phyloP scores from a whole-genome alignment of 35 echinoderm and acorn worm genomes.

The Anneissia japonica region DNA sequence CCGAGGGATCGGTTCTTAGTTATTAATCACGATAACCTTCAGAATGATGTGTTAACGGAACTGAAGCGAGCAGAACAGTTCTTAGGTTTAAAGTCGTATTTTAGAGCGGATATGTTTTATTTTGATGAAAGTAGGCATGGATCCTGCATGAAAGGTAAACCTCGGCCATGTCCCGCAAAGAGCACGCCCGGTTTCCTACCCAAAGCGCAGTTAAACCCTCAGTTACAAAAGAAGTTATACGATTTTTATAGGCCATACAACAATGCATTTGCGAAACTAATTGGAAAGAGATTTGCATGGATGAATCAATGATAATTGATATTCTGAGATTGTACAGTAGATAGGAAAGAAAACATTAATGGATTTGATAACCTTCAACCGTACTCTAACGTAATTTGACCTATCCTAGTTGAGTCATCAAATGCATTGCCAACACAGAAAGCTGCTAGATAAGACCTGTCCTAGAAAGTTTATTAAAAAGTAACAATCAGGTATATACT shows the following conservation, averaged over 20 bases:
- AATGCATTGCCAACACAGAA: no score
- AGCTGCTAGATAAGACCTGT: no score
- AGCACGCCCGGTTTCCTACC: constrained; percentile 80
- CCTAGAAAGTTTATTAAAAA: no score
- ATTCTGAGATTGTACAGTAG: no score
- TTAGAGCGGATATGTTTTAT: constrained; percentile 69
- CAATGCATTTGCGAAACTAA: constrained; percentile 51
- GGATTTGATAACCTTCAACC: no score
- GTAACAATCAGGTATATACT: no score
- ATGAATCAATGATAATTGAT: not conserved
- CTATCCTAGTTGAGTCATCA: no score
- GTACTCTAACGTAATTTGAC: no score
- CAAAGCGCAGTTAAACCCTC: constrained; percentile 51
- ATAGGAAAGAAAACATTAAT: no score
- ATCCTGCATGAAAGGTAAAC: constrained; percentile 36
- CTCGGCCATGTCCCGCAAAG: constrained; percentile 60
- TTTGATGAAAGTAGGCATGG: constrained; percentile 48
- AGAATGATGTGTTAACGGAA: constrained; percentile 32
- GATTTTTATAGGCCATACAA: constrained; percentile 58
- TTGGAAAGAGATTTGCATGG: constrained; percentile 49
- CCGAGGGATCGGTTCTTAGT: constrained; percentile 59
- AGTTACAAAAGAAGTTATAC: constrained; percentile 40
- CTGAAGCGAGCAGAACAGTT: constrained; percentile 69
- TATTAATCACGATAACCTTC: constrained; percentile 44
- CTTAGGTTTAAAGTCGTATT: constrained; percentile 49